Evolutionary conservation across 2,888 invertebrate species (phyloP), one percentile per base, ranked within the genome.

Genomic region (Pammene aurita): DNA sequence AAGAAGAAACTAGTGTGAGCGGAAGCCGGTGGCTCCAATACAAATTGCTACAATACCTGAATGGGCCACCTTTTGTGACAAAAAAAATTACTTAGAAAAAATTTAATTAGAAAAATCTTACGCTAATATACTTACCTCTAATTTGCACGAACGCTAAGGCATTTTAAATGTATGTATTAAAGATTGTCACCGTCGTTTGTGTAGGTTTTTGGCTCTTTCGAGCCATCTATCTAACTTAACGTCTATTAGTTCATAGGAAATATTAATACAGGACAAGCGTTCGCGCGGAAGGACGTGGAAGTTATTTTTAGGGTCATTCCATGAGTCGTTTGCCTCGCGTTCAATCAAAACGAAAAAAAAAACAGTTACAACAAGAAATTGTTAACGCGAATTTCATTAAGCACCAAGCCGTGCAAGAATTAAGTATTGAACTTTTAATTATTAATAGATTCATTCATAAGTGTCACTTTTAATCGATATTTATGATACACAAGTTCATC

Each of bases 91-190:
- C 44, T 46, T 14, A 9, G 34, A 48, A 48, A 61, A 61, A 61
- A 38, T 55, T 18, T 62, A n/a, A 34, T 9, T 54, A 48, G 26
- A 61, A 67, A 62, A 16, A 34, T 16, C 48, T 62, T 67, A 67
- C 18, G 14, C 26, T 61, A 9, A 38, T 67, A 67, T 13, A 48
- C 55, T 61, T 60, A 44, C 44, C 7, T 42, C 67, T 67, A 67
- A 62, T 56, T 62, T 67, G 48, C 67, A 67, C 62, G 67, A 56
- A 62, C 67, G 67, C 56, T 50, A 56, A 67, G 48, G 62, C 67
- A 62, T 61, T 14, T 67, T 41, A 34, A 14, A 48, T 54, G 42
- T 48, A 9, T 56, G 41, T 66, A 9, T 60, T n/a, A 50, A 60
- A 54, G 44, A 66, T 52, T 50, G 34, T 42, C 58, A 61, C 61